A percentile compares a stretch with the other conserved stretches of the same genome.
Conservation (phyloP, 2,797 vertebrate species). For the Oryzias dopingdopingensis region DNA sequence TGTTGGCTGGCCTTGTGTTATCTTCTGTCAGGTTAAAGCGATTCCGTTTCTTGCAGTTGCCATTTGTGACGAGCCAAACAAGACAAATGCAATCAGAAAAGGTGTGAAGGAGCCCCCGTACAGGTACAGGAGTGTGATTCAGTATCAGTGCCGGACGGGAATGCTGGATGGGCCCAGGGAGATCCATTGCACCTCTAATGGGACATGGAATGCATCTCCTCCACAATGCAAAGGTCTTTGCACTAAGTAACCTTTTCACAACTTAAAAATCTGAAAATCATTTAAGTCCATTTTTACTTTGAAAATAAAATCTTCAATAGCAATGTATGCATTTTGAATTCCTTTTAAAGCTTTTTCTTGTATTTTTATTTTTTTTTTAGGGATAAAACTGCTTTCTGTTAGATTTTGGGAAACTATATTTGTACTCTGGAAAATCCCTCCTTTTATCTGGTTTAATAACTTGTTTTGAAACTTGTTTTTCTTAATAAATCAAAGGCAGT, state of each 20-base stretch:
- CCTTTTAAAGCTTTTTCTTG: too few relatives aligned
- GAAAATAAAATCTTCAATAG: too few relatives aligned
- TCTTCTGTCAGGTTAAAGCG: neutral
- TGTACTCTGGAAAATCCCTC: too few relatives aligned
- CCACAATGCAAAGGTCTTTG: constrained; percentile 67
- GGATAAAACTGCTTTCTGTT: too few relatives aligned
- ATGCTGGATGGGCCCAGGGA: constrained; percentile 47
- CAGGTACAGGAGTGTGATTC: constrained; percentile 39
- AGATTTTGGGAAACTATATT: too few relatives aligned
- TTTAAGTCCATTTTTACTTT: too few relatives aligned
- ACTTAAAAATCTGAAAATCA: neutral
- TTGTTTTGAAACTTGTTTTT: too few relatives aligned
- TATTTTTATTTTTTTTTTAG: too few relatives aligned
- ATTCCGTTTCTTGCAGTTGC: constrained; percentile 37
- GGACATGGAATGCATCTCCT: constrained; percentile 66
- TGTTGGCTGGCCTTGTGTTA: neutral
- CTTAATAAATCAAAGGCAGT: too few relatives aligned
- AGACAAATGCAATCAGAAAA: constrained; percentile 7
- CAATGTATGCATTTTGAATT: too few relatives aligned
- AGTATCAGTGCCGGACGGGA: constrained; percentile 57
- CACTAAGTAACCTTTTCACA: neutral
- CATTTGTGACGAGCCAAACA: constrained; percentile 24
- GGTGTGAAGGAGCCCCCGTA: constrained; percentile 11
- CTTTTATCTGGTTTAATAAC: too few relatives aligned
- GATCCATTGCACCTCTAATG: constrained; percentile 65